Evolutionary conservation across 2,888 invertebrate genomes (phyloP).

Genomic region (Nymphalis polychloros): DNA sequence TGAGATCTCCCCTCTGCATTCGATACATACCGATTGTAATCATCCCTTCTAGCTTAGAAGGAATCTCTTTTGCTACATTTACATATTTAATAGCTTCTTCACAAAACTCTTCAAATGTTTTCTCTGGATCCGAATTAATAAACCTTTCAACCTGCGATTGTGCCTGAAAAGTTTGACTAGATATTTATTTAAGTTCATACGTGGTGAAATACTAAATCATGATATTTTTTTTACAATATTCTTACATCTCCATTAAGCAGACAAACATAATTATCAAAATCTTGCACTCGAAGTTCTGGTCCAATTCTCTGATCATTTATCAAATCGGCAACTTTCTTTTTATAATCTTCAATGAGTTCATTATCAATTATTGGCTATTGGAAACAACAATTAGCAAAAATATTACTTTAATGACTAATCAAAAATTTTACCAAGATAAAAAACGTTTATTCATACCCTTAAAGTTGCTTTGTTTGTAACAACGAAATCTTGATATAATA

Average conservation of each 20-base stretch:
- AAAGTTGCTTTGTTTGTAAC: conserved; percentile 48
- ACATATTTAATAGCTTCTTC: conserved; percentile 83
- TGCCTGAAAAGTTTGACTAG: conserved; percentile 65
- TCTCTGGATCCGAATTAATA: conserved; percentile 82
- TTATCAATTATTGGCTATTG: conserved; percentile 88
- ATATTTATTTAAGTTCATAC: background rate
- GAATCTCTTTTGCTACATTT: conserved; percentile 83
- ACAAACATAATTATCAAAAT: conserved; percentile 90
- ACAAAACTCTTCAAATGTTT: conserved; percentile 84
- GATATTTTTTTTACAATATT: background rate
- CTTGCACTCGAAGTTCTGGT: conserved; percentile 87
- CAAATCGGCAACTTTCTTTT: conserved; percentile 82
- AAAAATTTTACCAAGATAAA: background rate
- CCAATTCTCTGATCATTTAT: conserved; percentile 87
- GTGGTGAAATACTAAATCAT: background rate
- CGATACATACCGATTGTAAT: conserved; percentile 92
- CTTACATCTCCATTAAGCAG: conserved; percentile 87
- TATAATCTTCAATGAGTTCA: conserved; percentile 84
- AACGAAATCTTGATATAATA: conserved; percentile 86
- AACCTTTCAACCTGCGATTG: conserved; percentile 84
- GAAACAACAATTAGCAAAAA: conserved; percentile 26
- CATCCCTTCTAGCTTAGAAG: conserved; percentile 82
- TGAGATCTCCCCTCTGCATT: conserved; percentile 90
- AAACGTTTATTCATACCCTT: conserved; percentile 49
- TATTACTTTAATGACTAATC: background rate